phyloP scores from a whole-genome alignment of 2,113 vertebrate genomes.

The Ptychochromis oligacanthus region DNA sequence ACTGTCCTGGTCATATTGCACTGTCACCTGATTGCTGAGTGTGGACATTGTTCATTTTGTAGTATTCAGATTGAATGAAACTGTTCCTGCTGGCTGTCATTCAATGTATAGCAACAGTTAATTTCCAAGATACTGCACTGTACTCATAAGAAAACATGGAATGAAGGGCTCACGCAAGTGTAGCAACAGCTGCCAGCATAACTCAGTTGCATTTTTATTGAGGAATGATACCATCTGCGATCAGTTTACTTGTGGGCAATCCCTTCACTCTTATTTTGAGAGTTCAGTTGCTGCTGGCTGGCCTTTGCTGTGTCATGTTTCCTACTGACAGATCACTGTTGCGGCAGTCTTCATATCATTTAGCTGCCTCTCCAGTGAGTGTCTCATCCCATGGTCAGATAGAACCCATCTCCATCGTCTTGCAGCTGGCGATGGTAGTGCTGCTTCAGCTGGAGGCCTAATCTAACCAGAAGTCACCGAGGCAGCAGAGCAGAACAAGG shows the following conservation, averaged over 20 bases:
- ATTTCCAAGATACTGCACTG: not conserved
- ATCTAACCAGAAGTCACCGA: not conserved
- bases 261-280: not conserved
- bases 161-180: not conserved
- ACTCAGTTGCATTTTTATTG: not conserved
- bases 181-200: not conserved
- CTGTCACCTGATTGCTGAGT: slow-evolving; percentile 6
- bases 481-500: not conserved
- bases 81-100: not conserved
- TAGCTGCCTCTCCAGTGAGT: not conserved
- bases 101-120: not conserved
- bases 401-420: not conserved
- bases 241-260: not conserved
- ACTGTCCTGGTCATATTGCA: not conserved
- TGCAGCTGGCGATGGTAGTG: not conserved
- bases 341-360: not conserved
- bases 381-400: not conserved
- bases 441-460: not conserved
- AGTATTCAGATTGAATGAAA: not conserved
- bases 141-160: not conserved
- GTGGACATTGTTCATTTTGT: not conserved
- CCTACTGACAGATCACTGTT: too few relatives aligned
- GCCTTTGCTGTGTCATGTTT: not conserved
- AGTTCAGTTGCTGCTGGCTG: not conserved
- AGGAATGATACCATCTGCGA: not conserved